Conservation (phyloP, 2,888 invertebrate species). For the Himalopsyche anomala region DNA sequence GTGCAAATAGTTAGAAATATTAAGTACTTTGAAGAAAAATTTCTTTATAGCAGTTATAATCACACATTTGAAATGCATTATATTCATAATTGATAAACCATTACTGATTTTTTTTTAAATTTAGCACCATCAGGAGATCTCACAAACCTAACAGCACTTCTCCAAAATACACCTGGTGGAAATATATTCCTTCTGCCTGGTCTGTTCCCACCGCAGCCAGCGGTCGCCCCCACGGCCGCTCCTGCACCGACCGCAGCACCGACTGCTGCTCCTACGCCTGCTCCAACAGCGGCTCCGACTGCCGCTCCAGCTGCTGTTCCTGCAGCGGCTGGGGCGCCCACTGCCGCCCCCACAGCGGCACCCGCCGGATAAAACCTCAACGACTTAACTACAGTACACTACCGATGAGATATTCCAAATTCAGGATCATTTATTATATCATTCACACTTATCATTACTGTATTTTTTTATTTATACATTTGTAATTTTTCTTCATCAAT, state of each 20-base stretch:
- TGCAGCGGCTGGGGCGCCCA: constrained; percentile 9
- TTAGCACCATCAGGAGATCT: constrained; percentile 53
- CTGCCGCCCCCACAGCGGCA: constrained; percentile 47
- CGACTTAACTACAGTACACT: no score
- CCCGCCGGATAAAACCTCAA: constrained; percentile 22
- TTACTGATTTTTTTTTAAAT: not conserved
- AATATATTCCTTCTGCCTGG: constrained; percentile 49
- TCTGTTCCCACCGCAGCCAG: constrained; percentile 38
- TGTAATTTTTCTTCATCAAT: no score
- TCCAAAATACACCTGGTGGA: constrained; percentile 41
- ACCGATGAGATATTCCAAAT: no score
- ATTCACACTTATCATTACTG: no score
- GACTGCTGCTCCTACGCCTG: constrained; percentile 15
- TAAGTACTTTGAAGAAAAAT: no score
- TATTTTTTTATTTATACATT: no score
- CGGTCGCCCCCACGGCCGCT: constrained; percentile 18
- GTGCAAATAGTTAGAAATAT: no score
- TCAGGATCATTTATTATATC: no score
- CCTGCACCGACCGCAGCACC: constrained; percentile 41
- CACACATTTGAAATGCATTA: not conserved
- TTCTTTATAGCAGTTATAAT: no score
- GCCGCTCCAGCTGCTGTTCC: constrained; percentile 33
- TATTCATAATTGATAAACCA: not conserved
- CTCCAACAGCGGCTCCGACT: constrained; percentile 20
- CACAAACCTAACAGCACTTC: constrained; percentile 41